Conservation (phyloP, 2,797 vertebrate species). For the Pteronotus mesoamericanus region DNA sequence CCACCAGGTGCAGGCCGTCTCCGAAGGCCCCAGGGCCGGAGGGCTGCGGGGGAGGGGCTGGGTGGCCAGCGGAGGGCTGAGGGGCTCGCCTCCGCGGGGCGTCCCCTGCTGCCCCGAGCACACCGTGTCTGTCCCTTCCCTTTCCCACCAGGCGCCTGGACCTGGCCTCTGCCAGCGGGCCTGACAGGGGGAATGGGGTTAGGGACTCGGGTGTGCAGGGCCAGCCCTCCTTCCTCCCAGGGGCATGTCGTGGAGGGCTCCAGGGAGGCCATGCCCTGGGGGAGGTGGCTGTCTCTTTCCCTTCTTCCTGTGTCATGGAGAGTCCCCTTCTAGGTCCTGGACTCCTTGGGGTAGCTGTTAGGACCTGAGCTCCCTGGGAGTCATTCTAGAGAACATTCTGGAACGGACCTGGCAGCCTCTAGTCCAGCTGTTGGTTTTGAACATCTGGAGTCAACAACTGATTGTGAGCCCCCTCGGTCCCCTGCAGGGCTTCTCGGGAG, state of each 20-base stretch:
- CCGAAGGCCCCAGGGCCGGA: neutral
- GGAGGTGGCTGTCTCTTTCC: neutral
- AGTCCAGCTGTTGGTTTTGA: neutral
- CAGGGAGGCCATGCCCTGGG: neutral
- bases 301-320: neutral
- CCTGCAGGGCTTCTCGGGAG: neutral
- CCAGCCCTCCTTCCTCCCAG: neutral
- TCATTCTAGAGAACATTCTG: neutral
- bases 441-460: neutral
- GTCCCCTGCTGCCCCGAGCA: neutral
- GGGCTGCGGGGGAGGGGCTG: neutral
- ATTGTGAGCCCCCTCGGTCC: neutral
- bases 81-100: neutral
- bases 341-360: neutral
- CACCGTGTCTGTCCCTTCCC: no score
- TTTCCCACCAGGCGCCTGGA: neutral
- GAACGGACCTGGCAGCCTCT: neutral
- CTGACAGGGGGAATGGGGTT: neutral
- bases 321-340: accelerated
- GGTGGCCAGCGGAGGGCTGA: accelerated
- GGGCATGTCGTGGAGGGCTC: accelerated
- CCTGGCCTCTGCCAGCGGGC: neutral
- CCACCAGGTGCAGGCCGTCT: neutral
- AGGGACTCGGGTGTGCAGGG: no score
- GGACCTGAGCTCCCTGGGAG: neutral